Evolutionary conservation across 1,140 invertebrate species (phyloP).

Genomic region (Probaryconus sp.): DNA sequence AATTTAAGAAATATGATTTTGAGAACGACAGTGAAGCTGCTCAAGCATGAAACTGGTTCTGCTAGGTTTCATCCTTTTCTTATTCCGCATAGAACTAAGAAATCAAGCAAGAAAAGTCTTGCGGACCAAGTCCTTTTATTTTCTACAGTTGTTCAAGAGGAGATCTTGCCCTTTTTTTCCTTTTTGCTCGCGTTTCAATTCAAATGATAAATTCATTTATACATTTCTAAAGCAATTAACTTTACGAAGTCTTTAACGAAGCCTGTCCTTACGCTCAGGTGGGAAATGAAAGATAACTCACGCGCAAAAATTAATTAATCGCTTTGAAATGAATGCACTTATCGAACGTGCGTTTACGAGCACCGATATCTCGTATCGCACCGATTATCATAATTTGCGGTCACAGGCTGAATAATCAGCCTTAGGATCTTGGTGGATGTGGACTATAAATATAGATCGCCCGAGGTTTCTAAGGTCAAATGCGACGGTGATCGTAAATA

Average conservation of each 20-base stretch:
- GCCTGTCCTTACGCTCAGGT: slow-evolving; percentile 14
- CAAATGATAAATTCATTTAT: slow-evolving; percentile 23
- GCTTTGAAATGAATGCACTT: background rate
- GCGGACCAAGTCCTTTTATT: slow-evolving; percentile 26
- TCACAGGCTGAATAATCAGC: slow-evolving; percentile 21
- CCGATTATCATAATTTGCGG: slow-evolving; percentile 17
- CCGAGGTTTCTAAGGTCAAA: slow-evolving; percentile 42
- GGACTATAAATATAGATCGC: slow-evolving; percentile 33
- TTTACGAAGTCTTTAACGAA: slow-evolving; percentile 17
- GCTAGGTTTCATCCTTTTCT: slow-evolving; percentile 39
- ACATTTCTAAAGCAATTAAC: slow-evolving; percentile 6
- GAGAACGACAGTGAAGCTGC: slow-evolving; percentile 58
- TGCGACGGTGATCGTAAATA: slow-evolving; percentile 27
- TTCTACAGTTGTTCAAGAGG: slow-evolving; percentile 26
- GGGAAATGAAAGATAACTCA: slow-evolving; percentile 20
- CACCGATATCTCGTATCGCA: background rate
- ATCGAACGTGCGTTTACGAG: background rate
- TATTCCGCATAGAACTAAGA: slow-evolving; percentile 38
- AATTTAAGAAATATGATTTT: slow-evolving; percentile 38
- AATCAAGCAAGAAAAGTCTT: slow-evolving; percentile 53
- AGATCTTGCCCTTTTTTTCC: slow-evolving; percentile 2
- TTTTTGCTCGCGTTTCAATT: slow-evolving; percentile 4
- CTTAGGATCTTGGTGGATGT: slow-evolving; percentile 5
- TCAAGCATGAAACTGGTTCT: slow-evolving; percentile 57
- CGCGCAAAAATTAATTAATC: slow-evolving; percentile 26